Base-by-base conservation (phyloP, 2,888 invertebrate genomes). In the Andrena hattorfiana region DNA sequence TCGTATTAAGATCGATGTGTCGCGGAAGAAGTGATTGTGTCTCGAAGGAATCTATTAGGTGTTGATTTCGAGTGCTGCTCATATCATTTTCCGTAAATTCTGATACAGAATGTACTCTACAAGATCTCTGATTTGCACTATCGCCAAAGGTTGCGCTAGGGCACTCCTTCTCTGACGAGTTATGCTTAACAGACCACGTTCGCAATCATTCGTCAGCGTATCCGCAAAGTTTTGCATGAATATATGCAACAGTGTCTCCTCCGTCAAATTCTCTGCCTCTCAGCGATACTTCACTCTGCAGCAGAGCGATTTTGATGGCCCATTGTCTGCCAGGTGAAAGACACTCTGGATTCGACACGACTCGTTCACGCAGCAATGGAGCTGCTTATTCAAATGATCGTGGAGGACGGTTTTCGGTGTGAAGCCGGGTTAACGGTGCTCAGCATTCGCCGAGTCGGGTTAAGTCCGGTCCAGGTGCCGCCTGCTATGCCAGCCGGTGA, bases 401-500 rank as follows among this genome's bases (percentile, higher is more conserved):
- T n/a, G 26, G 68, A 5, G 51, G 51, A 73, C 0, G 70, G 10
- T 78, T 81, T 85, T 87, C 85, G 81, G 80, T 88, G 88, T 87
- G 88, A 83, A 83, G 75, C 30, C 42, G 49, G 76, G 84, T 85
- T 89, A 89, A 90, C 84, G 85, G 88, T 84, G 89, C 81, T 84
- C 87, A 86, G 79, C 85, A 86, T 88, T 88, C 82, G 81, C 83
- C 85, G 85, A 87, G 87, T 77, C 87, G 89, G 89, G 90, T 88
- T 87, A 83, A 89, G 89, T 90, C 90, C 88, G 87, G 89, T 89
- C 90, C 89, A 89, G 90, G 91, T 90, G 90, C 89, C 88, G 86
- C 87, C 90, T 86, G 90, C 90, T 90, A 89, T 85, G 90, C 87
- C 90, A 90, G 86, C 84, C 89, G 89, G 90, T 89, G 90, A 91